A percentile compares a stretch with the other conserved stretches of the same genome.
These are phyloP conservation scores for Pelobates cultripes DNA, from an alignment of 2,797 vertebrate genomes.

Conservation along the genomic window DNA sequence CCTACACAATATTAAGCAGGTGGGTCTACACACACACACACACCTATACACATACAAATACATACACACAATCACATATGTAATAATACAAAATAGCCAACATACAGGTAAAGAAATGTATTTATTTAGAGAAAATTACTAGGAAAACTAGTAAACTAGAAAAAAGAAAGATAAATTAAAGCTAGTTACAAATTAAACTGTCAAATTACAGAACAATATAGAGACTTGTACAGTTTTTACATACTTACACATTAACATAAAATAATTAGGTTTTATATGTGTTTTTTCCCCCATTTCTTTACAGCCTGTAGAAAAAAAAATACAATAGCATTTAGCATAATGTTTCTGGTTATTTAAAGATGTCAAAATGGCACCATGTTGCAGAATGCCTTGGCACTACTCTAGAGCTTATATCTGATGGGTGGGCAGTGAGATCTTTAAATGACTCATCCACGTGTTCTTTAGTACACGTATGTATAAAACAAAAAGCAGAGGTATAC, in stretches of 20 bases:
- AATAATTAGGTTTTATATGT: constrained; percentile 65
- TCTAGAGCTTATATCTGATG: neutral
- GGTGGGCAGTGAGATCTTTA: constrained; percentile 2
- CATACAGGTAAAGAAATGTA: constrained; percentile 64
- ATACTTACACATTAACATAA: constrained; percentile 81
- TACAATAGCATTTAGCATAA: constrained; percentile 54
- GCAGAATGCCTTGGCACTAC: neutral
- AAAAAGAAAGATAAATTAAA: constrained; percentile 91
- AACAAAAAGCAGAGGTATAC: constrained; percentile 74
- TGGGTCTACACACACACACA: no score
- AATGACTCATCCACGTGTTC: constrained; percentile 63
- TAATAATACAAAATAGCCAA: constrained; percentile 8
- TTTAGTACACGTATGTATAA: constrained; percentile 64
- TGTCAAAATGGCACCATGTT: neutral
- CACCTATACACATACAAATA: no score
- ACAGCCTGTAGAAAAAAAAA: constrained; percentile 62
- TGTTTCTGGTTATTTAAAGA: constrained; percentile 17
- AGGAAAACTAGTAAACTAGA: constrained; percentile 76
- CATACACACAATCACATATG: no score
- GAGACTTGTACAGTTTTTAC: constrained; percentile 86
- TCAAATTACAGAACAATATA: constrained; percentile 77
- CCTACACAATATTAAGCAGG: no score
- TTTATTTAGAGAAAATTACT: constrained; percentile 85
- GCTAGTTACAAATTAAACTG: constrained; percentile 82
- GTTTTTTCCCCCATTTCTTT: constrained; percentile 61